Conservation (phyloP, 1,140 invertebrate species). For the Lucilia sericata region DNA sequence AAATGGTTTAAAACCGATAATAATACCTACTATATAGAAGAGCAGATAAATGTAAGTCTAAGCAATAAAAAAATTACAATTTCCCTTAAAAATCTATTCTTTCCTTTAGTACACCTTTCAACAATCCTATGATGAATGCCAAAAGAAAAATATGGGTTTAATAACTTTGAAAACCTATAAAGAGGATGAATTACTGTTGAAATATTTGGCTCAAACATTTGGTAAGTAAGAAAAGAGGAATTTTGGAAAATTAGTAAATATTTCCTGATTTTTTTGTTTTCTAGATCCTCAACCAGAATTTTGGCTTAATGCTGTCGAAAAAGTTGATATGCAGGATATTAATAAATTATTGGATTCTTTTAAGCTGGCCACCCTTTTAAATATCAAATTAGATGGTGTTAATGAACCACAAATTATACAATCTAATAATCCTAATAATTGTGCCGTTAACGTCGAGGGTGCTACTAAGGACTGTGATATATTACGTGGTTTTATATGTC, state of each 20-base stretch:
- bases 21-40: conserved; percentile 28
- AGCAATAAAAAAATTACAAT: neutral
- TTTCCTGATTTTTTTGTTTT: too few species aligned
- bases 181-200: neutral
- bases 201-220: conserved; percentile 6
- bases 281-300: conserved; percentile 21
- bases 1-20: conserved; percentile 40
- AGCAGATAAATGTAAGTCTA: neutral
- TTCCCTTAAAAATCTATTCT: neutral
- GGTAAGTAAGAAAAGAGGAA: too few species aligned
- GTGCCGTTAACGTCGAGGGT: neutral
- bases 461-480: neutral
- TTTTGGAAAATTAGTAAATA: too few species aligned
- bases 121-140: conserved; percentile 22
- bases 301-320: neutral
- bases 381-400: neutral
- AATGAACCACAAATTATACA: neutral
- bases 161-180: neutral
- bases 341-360: neutral
- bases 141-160: neutral
- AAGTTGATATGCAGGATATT: neutral
- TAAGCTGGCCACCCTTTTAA: neutral
- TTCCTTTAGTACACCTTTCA: neutral
- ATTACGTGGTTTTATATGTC: conserved; percentile 14
- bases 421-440: conserved; percentile 1